A percentile compares a stretch with the other conserved stretches of the same genome.
These are phyloP conservation scores for Microdon myrmicae DNA, from an alignment of 2,888 invertebrate genomes.

Conservation along the genomic window DNA sequence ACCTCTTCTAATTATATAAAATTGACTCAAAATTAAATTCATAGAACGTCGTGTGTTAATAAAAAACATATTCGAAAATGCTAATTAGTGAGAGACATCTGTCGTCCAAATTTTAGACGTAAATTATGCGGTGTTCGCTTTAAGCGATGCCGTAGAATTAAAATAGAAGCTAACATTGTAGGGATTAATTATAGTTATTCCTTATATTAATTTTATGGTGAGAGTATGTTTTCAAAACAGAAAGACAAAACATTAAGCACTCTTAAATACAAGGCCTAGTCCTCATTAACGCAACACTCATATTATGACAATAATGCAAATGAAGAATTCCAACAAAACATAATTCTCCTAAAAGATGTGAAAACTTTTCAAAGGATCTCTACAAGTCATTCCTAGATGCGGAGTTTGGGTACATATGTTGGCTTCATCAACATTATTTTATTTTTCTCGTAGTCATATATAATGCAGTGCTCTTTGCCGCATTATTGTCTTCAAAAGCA, in stretches of 20 bases:
- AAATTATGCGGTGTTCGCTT: too few relatives aligned
- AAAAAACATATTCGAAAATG: too few relatives aligned
- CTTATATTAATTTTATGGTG: conserved; percentile 30
- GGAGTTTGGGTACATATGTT: conserved; percentile 34
- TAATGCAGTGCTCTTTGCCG: conserved; percentile 46
- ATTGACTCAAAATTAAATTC: too few relatives aligned
- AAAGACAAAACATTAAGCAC: conserved; percentile 18
- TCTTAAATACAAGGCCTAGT: conserved; percentile 27
- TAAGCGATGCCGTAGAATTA: conserved; percentile 27
- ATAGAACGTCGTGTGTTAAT: too few relatives aligned
- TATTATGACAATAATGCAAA: conserved; percentile 42
- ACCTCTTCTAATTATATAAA: too few relatives aligned
- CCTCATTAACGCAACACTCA: conserved; percentile 48
- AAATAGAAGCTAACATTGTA: conserved; percentile 11
- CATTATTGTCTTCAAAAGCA: conserved; percentile 49
- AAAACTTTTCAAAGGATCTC: conserved; percentile 43
- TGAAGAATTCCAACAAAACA: conserved; percentile 41
- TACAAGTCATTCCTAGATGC: conserved; percentile 32
- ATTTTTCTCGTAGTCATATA: conserved; percentile 29
- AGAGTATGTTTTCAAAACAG: conserved; percentile 24
- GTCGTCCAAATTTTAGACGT: too few relatives aligned
- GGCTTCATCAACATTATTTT: conserved; percentile 34
- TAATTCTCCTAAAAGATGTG: conserved; percentile 44
- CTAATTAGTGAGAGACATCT: too few relatives aligned
- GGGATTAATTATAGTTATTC: too few relatives aligned